Conservation (phyloP, 2,113 vertebrate genomes). For the Toxotes chatareus region DNA sequence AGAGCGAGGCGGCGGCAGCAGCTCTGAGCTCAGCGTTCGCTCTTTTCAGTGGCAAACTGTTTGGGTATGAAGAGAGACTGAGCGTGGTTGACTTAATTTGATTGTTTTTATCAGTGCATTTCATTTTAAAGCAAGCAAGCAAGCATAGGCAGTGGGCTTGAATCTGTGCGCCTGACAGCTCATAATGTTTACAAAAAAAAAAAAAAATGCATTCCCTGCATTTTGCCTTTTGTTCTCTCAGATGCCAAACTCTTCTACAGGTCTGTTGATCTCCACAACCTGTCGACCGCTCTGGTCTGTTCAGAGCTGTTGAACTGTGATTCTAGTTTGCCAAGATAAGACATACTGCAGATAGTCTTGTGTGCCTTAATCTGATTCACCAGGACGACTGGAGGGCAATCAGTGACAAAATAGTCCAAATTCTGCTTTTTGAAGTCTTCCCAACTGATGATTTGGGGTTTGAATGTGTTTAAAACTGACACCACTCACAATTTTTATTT, state of each 20-base stretch:
- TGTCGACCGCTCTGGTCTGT: constrained; percentile 43
- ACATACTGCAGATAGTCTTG: constrained; percentile 29
- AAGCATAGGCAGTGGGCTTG: constrained; percentile 62
- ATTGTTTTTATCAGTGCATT: constrained; percentile 73
- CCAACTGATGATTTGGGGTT: constrained; percentile 19
- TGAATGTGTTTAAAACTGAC: constrained; percentile 32
- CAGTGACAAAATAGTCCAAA: constrained; percentile 14
- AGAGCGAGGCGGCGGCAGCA: constrained; percentile 28
- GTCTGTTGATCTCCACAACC: constrained; percentile 30
- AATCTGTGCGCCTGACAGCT: constrained; percentile 80
- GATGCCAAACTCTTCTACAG: constrained; percentile 86
- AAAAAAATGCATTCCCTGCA: constrained; percentile 83
- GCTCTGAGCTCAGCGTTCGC: constrained; percentile 35
- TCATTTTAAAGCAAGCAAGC: constrained; percentile 64
- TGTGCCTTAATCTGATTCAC: constrained; percentile 81
- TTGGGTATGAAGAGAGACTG: constrained; percentile 46
- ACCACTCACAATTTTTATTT: constrained; percentile 1
- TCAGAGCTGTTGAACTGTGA: constrained; percentile 48
- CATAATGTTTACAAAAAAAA: constrained; percentile 84
- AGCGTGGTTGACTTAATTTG: constrained; percentile 56
- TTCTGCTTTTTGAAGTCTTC: constrained; percentile 41
- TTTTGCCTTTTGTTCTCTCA: constrained; percentile 73
- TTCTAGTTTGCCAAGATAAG: constrained; percentile 54
- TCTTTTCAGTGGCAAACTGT: constrained; percentile 35
- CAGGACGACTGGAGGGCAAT: constrained; percentile 30